These are phyloP conservation scores for Hemithea aestivaria DNA, from an alignment of 2,888 invertebrate species.

Conservation along the genomic window DNA sequence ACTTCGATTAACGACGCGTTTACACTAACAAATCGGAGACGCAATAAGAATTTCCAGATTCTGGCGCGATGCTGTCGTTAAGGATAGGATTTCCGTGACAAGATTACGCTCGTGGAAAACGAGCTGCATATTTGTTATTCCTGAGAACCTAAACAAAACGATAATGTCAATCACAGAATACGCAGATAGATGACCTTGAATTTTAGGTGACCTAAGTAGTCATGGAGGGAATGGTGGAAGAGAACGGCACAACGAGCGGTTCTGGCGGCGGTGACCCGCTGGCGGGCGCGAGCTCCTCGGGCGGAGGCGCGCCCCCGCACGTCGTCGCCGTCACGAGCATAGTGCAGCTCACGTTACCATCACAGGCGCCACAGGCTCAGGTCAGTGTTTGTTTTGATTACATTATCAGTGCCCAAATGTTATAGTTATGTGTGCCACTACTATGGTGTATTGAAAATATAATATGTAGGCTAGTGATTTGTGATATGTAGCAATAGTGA, in stretches of 20 bases:
- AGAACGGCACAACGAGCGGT: slow-evolving; percentile 83
- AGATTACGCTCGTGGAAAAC: slow-evolving; percentile 47
- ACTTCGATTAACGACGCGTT: slow-evolving; percentile 47
- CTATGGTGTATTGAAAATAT: no score
- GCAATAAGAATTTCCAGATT: slow-evolving; percentile 67
- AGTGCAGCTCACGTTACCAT: slow-evolving; percentile 90
- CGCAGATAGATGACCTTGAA: slow-evolving; percentile 76
- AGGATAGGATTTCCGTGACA: slow-evolving; percentile 55
- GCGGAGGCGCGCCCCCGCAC: slow-evolving; percentile 52
- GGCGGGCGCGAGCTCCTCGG: slow-evolving; percentile 52
- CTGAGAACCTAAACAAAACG: slow-evolving; percentile 31
- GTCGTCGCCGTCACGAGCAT: slow-evolving; percentile 84
- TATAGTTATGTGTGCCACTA: no score
- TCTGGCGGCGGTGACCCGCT: slow-evolving; percentile 62
- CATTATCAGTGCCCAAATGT: slow-evolving; percentile 12
- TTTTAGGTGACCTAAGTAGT: slow-evolving; percentile 82
- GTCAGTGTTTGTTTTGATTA: slow-evolving; percentile 61
- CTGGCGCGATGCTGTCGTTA: slow-evolving; percentile 67
- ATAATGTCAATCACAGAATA: slow-evolving; percentile 53
- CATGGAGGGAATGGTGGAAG: slow-evolving; percentile 97
- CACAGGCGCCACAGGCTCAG: slow-evolving; percentile 83
- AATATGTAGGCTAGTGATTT: neutral
- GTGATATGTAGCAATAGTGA: neutral
- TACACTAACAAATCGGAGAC: slow-evolving; percentile 40
- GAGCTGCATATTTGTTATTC: slow-evolving; percentile 23